Conservation (phyloP, 2,888 invertebrate species). For the Brachypalpus laphriformis region DNA sequence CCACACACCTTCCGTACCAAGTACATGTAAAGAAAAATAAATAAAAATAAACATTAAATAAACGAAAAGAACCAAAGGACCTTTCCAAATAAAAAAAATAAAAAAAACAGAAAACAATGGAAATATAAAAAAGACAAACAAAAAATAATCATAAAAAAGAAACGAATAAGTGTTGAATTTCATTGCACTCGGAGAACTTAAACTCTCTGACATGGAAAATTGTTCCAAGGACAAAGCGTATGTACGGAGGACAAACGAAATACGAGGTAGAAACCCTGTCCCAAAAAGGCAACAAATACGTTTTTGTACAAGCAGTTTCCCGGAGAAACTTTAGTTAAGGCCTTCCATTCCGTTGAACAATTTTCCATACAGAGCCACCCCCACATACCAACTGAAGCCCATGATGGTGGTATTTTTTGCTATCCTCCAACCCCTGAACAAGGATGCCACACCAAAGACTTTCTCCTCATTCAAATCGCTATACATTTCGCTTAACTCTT, state of each 20-base stretch:
- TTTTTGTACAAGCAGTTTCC: constrained; percentile 44
- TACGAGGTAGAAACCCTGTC: constrained; percentile 15
- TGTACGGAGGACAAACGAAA: constrained; percentile 62
- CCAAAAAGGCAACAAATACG: constrained; percentile 44
- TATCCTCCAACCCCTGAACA: constrained; percentile 85
- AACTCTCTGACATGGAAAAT: constrained; percentile 71
- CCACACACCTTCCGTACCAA: constrained; percentile 82
- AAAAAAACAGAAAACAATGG: constrained; percentile 20
- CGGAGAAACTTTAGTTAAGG: constrained; percentile 70
- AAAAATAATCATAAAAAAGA: constrained; percentile 17
- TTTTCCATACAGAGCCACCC: constrained; percentile 51
- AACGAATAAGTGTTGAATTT: constrained; percentile 68
- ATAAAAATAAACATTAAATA: constrained; percentile 36
- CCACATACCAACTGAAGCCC: constrained; percentile 84
- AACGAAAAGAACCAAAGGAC: constrained; percentile 51
- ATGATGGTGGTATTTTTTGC: constrained; percentile 84
- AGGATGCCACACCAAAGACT: constrained; percentile 84
- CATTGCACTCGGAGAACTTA: constrained; percentile 64
- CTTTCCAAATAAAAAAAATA: constrained; percentile 27
- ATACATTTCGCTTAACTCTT: constrained; percentile 83
- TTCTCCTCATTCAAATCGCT: constrained; percentile 79
- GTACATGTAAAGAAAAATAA: constrained; percentile 59
- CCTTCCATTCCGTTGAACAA: constrained; percentile 71
- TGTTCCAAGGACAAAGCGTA: constrained; percentile 73
- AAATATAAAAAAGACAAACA: constrained; percentile 21